Evolutionary conservation across 2,113 vertebrate species (phyloP).

Genomic region (Lepus europaeus): DNA sequence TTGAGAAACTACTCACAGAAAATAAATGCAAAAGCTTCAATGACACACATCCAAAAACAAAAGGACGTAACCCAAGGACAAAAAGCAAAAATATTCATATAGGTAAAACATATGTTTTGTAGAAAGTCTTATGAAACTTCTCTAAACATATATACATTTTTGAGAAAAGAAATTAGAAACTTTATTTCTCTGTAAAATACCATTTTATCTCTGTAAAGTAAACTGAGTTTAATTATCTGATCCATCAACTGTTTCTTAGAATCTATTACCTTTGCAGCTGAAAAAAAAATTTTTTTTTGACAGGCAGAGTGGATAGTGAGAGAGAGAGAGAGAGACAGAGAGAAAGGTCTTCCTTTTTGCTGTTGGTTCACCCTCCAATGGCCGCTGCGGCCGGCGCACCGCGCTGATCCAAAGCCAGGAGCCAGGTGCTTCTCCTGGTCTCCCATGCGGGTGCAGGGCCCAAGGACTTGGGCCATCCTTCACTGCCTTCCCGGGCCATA

Average conservation of each 20-base stretch:
- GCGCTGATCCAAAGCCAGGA: no score
- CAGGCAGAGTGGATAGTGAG: no score
- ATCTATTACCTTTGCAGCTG: constrained; percentile 35
- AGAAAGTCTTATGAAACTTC: constrained; percentile 51
- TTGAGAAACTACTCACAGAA: constrained; percentile 28
- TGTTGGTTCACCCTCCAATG: no score
- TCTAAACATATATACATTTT: constrained; percentile 38
- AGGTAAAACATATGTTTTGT: constrained; percentile 52
- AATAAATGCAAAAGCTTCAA: constrained; percentile 57
- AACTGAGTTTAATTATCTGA: constrained; percentile 34
- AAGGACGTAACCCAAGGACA: neutral
- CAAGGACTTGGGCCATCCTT: no score
- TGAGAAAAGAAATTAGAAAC: neutral
- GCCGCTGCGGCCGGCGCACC: no score
- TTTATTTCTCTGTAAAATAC: constrained; percentile 57
- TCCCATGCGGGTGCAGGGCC: no score
- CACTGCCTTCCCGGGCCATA: no score
- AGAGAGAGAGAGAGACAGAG: no score
- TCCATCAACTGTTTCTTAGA: constrained; percentile 52
- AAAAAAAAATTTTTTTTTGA: neutral
- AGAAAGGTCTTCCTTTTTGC: no score
- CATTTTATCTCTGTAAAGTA: neutral
- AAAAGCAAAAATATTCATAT: constrained; percentile 31
- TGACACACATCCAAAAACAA: constrained; percentile 11
- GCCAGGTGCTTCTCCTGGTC: no score